Evolutionary conservation across 1,140 invertebrate species (phyloP).

Genomic region (Lanistes nyassanus): DNA sequence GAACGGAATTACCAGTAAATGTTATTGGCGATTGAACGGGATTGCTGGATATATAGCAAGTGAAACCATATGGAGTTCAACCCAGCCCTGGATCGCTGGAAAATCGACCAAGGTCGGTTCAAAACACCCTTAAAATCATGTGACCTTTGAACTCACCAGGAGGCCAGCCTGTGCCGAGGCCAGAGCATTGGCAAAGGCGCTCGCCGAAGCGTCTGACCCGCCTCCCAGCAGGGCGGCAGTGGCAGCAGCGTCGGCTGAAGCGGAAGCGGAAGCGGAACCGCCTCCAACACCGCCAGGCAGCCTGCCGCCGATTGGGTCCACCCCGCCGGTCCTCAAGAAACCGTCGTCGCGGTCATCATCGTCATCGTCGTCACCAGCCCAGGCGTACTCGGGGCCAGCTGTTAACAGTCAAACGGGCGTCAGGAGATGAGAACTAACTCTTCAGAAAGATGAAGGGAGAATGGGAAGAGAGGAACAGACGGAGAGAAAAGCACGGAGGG

Average conservation of each 20-base stretch:
- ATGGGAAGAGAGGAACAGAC: neutral
- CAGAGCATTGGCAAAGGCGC: neutral
- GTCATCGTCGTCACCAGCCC: neutral
- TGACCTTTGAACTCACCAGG: too few relatives aligned
- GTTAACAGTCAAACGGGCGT: neutral
- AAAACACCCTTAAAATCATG: too few relatives aligned
- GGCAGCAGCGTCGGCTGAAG: too few relatives aligned
- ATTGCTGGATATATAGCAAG: too few relatives aligned
- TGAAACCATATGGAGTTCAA: neutral
- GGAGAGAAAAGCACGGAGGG: neutral
- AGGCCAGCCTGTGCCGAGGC: neutral
- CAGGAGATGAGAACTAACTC: neutral
- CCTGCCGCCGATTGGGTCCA: neutral
- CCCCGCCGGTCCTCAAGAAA: too few relatives aligned
- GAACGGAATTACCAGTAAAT: too few relatives aligned
- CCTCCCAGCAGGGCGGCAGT: neutral
- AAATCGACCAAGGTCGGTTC: too few relatives aligned
- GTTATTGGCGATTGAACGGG: too few relatives aligned
- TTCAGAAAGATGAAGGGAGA: neutral
- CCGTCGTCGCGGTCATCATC: too few relatives aligned
- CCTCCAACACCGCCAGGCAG: neutral
- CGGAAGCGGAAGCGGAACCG: too few relatives aligned
- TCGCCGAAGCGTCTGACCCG: neutral
- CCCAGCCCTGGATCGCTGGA: too few relatives aligned
- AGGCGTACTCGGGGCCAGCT: neutral